These are phyloP conservation scores for Gobio occitaniae DNA, from an alignment of 2,797 vertebrate genomes.

Conservation along the genomic window DNA sequence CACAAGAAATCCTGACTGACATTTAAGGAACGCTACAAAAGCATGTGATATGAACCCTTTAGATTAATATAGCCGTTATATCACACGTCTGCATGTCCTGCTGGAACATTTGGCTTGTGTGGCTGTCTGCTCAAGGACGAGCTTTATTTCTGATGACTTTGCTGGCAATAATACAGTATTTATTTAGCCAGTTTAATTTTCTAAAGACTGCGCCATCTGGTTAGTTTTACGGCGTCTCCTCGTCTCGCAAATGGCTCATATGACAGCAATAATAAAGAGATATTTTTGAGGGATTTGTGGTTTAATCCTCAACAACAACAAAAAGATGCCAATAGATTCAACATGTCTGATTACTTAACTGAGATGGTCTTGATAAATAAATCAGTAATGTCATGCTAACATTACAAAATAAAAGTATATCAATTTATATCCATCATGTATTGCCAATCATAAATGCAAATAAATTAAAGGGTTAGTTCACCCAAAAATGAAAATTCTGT, in stretches of 20 bases:
- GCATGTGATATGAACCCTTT: background rate
- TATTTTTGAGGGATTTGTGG: background rate
- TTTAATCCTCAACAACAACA: background rate
- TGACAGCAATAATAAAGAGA: slow-evolving; percentile 12
- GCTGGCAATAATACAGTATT: background rate
- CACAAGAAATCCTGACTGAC: background rate
- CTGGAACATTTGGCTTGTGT: background rate
- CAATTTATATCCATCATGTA: background rate
- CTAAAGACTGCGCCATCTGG: background rate
- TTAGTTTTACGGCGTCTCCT: background rate
- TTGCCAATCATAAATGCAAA: background rate
- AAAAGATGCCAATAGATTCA: background rate
- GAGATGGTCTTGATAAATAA: background rate
- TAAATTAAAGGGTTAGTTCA: background rate
- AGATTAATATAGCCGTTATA: background rate
- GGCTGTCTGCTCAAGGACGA: background rate
- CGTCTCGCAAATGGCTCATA: background rate
- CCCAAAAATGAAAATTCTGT: too few relatives aligned
- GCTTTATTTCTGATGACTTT: background rate
- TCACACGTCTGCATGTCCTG: background rate
- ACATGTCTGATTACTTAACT: background rate
- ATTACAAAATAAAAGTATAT: background rate
- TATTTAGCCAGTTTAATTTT: background rate
- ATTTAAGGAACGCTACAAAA: background rate
- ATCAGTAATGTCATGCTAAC: too few relatives aligned